Conservation (phyloP, 1,140 invertebrate species). For the Heterodera carotae region DNA sequence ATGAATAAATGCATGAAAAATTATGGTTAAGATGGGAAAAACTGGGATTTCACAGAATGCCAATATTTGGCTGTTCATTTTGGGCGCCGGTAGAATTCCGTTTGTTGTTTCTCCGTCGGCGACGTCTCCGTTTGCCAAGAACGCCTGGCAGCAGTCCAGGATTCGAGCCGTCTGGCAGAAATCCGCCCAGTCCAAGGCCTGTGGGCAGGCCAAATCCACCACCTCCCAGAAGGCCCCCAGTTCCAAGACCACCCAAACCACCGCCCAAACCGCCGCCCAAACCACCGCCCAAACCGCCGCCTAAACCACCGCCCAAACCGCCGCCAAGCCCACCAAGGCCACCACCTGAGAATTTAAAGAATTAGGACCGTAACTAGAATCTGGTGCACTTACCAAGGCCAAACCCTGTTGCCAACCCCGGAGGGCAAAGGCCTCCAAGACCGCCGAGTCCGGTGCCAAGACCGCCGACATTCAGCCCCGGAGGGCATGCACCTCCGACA, state of each 20-base stretch:
- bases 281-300: conserved; percentile 20
- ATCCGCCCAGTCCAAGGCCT: conserved; percentile 21
- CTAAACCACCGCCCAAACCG: neutral
- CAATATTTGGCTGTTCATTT: neutral
- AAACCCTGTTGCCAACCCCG: neutral
- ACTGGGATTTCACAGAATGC: neutral
- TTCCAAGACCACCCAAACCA: conserved; percentile 17
- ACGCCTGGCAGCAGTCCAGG: conserved; percentile 1
- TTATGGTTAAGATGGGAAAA: no score
- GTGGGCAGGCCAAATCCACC: neutral
- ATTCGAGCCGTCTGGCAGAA: conserved; percentile 24
- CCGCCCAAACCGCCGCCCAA: conserved; percentile 8
- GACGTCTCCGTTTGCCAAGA: conserved; percentile 9
- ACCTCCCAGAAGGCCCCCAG: conserved; percentile 10
- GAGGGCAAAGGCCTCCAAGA: conserved; percentile 10
- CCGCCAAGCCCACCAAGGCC: conserved; percentile 20
- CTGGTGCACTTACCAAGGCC: neutral
- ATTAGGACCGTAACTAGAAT: neutral
- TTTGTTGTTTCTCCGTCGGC: neutral
- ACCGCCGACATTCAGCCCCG: conserved; percentile 19
- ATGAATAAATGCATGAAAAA: no score
- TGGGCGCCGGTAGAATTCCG: no score
- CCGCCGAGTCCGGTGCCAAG: conserved; percentile 12
- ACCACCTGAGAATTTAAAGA: neutral
- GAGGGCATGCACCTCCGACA: conserved; percentile 21